phyloP scores from a whole-genome alignment of 1,140 invertebrate species.

The Drosophila pachea region DNA sequence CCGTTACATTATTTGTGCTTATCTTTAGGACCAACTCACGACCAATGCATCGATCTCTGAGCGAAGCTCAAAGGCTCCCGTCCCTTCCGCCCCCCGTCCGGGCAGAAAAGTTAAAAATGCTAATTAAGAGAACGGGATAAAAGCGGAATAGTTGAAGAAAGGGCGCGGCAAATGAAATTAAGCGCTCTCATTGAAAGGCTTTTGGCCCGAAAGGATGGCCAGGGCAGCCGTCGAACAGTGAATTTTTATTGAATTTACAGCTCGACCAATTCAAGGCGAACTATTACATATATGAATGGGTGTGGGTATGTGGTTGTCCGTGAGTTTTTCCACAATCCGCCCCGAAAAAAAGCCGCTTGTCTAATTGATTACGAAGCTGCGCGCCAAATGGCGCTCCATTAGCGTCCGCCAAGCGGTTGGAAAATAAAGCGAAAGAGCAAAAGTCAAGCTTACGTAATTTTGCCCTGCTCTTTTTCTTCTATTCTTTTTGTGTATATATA shows the following conservation, averaged over 20 bases:
- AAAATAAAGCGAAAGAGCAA: conserved; percentile 28
- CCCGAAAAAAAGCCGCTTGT: conserved; percentile 50
- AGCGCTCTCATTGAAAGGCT: not conserved
- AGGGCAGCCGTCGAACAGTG: conserved; percentile 53
- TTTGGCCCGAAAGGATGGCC: conserved; percentile 25
- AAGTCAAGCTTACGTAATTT: conserved; percentile 52
- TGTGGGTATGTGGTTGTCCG: not conserved
- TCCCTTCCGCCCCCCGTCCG: too few species aligned
- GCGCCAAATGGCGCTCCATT: conserved; percentile 70
- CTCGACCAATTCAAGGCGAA: conserved; percentile 29
- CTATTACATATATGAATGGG: conserved; percentile 16
- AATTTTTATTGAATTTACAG: conserved; percentile 63
- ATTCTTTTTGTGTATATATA: not conserved
- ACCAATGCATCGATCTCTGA: too few species aligned
- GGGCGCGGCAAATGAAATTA: conserved; percentile 6
- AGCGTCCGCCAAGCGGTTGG: conserved; percentile 55
- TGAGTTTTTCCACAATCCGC: conserved; percentile 28
- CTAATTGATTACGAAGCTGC: conserved; percentile 69
- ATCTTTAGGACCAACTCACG: too few species aligned
- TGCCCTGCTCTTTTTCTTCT: conserved; percentile 21
- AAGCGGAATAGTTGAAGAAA: not conserved
- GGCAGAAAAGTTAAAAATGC: too few species aligned
- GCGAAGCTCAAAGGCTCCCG: too few species aligned
- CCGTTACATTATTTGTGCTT: too few species aligned
- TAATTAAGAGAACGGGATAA: not conserved